Evolutionary conservation across 2,888 invertebrate genomes (phyloP).

Genomic region (Aporophyla nigra): DNA sequence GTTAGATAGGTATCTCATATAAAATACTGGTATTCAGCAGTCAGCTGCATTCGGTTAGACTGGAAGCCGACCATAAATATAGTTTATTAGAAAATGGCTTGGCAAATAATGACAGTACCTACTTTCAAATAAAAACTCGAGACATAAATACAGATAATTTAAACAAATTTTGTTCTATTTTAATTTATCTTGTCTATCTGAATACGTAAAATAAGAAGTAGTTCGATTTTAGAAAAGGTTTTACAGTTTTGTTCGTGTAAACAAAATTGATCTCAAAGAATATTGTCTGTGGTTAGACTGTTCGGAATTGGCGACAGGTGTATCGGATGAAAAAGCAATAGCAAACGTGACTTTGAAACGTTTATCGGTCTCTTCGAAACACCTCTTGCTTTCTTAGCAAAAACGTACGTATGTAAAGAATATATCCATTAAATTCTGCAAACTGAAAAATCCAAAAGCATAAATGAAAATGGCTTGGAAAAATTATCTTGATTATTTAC

Average conservation of each 20-base stretch:
- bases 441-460: neutral
- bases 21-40: too few relatives aligned
- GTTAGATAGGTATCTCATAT: too few relatives aligned
- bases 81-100: too few relatives aligned
- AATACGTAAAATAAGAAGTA: neutral
- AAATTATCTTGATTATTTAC: neutral
- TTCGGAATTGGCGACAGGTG: conserved; percentile 23
- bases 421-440: neutral
- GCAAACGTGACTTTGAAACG: conserved; percentile 30
- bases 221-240: conserved; percentile 2
- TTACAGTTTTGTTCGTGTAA: neutral
- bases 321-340: conserved; percentile 25
- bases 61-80: too few relatives aligned
- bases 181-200: neutral
- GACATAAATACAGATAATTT: neutral
- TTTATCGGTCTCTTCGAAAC: conserved; percentile 32
- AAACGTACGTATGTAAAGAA: conserved; percentile 3
- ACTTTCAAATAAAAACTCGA: neutral
- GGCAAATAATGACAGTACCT: too few relatives aligned
- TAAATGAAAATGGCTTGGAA: neutral
- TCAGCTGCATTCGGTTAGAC: too few relatives aligned
- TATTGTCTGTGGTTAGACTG: conserved; percentile 23
- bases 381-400: neutral
- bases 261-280: conserved; percentile 23
- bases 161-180: neutral